Evolutionary conservation across 2,797 vertebrate genomes (phyloP).

Genomic region (Phoeniculus purpureus): DNA sequence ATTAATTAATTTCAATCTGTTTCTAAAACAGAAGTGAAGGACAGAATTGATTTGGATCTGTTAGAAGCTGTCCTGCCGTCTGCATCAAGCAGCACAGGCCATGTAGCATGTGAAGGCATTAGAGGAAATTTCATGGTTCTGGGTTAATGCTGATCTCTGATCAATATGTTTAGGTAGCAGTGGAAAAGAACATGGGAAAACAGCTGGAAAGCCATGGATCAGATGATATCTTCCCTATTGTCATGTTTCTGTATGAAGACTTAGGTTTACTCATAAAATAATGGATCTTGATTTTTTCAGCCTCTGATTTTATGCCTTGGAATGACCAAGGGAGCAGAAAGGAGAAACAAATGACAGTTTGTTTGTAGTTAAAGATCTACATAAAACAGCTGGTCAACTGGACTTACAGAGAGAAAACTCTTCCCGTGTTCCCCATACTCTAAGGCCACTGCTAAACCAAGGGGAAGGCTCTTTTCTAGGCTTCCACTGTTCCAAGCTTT

Average conservation of each 20-base stretch:
- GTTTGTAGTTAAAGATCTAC: background rate
- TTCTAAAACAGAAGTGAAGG: conserved; percentile 50
- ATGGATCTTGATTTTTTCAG: background rate
- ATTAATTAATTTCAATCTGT: conserved; percentile 53
- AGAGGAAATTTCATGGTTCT: background rate
- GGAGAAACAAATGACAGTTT: background rate
- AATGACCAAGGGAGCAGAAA: background rate
- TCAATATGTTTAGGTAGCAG: conserved; percentile 21
- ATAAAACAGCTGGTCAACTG: background rate
- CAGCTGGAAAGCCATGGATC: conserved; percentile 17
- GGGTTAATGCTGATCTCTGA: conserved; percentile 33
- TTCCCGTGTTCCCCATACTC: background rate
- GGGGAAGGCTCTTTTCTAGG: background rate
- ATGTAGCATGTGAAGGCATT: background rate
- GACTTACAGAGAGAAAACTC: background rate
- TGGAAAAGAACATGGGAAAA: background rate
- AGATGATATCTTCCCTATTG: background rate
- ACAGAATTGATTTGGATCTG: background rate
- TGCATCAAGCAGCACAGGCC: background rate
- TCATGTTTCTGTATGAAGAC: background rate
- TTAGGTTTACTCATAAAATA: background rate
- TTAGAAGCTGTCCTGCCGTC: conserved; percentile 47
- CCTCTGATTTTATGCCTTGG: background rate
- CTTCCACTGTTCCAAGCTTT: background rate
- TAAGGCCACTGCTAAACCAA: background rate